These are phyloP conservation scores for Actinostola sp. DNA, from an alignment of 92 coral and sea anemone genomes.

Conservation along the genomic window DNA sequence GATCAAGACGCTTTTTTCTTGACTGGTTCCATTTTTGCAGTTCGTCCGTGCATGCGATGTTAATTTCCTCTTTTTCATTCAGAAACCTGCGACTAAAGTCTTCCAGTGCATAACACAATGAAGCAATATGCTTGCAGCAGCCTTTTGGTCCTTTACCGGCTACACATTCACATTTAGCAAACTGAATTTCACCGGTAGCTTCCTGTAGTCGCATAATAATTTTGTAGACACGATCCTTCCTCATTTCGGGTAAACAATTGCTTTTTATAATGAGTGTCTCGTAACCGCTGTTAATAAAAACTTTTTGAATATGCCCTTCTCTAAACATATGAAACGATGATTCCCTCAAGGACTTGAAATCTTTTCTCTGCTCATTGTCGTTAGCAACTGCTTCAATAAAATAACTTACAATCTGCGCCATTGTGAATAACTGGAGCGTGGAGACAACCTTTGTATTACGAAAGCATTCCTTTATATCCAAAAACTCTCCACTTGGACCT, in stretches of 20 bases:
- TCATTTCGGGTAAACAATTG: conserved; percentile 51
- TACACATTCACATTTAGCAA: conserved; percentile 53
- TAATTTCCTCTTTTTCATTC: conserved; percentile 14
- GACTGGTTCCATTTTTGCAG: conserved; percentile 57
- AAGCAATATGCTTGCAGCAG: conserved; percentile 53
- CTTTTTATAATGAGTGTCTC: background rate
- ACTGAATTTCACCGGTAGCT: conserved; percentile 36
- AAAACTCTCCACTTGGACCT: too few relatives aligned
- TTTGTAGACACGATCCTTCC: conserved; percentile 53
- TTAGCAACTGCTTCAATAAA: conserved; percentile 33
- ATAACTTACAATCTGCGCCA: conserved; percentile 26
- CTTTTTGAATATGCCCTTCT: conserved; percentile 20
- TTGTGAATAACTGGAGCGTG: conserved; percentile 34
- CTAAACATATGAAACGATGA: conserved; percentile 22
- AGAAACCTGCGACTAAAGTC: conserved; percentile 41
- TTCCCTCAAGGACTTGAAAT: too few relatives aligned
- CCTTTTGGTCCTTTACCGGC: conserved; percentile 46
- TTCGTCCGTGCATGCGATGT: conserved; percentile 37
- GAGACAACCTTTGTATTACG: too few relatives aligned
- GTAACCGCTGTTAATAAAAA: conserved; percentile 12
- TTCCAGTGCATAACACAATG: conserved; percentile 55
- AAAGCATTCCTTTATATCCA: too few relatives aligned
- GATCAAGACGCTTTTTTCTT: conserved; percentile 28
- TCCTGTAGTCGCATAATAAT: conserved; percentile 33
- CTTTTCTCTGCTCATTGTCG: conserved; percentile 26